Conservation (phyloP, 2,888 invertebrate species). For the Didymodactylos carnosus region DNA sequence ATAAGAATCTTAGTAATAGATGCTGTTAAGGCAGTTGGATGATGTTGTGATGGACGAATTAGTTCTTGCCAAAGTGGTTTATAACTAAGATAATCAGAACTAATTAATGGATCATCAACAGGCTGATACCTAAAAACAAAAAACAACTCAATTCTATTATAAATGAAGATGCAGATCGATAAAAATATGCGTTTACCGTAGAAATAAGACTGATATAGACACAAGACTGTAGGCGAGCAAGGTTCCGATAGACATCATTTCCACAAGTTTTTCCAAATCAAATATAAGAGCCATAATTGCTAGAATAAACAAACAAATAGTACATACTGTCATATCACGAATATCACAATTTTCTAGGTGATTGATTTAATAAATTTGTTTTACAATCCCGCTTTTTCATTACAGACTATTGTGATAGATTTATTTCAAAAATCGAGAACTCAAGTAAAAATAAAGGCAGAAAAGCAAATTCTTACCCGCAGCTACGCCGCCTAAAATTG, state of each 20-base stretch:
- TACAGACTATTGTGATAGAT: too few species aligned
- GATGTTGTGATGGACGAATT: not conserved
- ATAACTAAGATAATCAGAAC: not conserved
- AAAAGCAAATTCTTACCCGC: constrained; percentile 24
- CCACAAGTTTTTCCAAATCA: constrained; percentile 30
- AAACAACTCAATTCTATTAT: not conserved
- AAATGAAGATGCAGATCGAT: not conserved
- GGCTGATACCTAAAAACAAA: not conserved
- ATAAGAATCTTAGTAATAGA: not conserved
- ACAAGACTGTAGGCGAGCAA: constrained; percentile 27
- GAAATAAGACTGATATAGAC: constrained; percentile 7
- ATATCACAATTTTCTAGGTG: not conserved
- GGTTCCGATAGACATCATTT: constrained; percentile 34
- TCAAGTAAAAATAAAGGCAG: too few species aligned
- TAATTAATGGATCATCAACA: not conserved
- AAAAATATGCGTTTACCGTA: not conserved
- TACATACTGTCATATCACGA: not conserved
- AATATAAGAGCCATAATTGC: constrained; percentile 33
- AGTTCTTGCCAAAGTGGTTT: not conserved
- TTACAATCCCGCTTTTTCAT: too few species aligned
- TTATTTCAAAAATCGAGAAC: too few species aligned
- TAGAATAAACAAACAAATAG: constrained; percentile 13
- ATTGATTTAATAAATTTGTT: too few species aligned
- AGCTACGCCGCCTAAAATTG: constrained; percentile 24
- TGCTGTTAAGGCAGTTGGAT: not conserved